Evolutionary conservation across 2,113 vertebrate species (phyloP), one percentile per base, ranked within the genome.

Genomic region (Aspiorhynchus laticeps): DNA sequence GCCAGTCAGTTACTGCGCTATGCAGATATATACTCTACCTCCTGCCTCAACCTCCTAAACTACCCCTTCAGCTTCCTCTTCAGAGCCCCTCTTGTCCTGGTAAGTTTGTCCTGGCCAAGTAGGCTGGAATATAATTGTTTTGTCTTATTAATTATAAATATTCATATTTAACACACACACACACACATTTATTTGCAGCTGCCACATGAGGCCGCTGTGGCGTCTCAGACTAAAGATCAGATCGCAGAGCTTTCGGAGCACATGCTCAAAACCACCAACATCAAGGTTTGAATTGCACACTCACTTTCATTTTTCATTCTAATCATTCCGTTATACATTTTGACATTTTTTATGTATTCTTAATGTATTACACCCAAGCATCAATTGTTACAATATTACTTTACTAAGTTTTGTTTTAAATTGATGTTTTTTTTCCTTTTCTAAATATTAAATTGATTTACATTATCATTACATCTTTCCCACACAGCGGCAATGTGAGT

Each of bases 1-100:
- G 95, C 95, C 91, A 96, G 94, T 77, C 96, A 96, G 93, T 92
- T 96, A 88, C 93, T 94, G 74, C 87, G 93, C 61, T 95, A 94
- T 0, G 93, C 95, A 0, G 94, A 96, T 87, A 93, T 96, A 5
- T 96, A 95, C 46, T 90, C 95, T 0, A 90, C 94, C 26, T 91
- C 92, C 91, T 95, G 94, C 87, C 53, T 95, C 71, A 95, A 91
- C 91, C 93, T 96, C 87, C 92, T 96, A 19, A 87, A 93, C 87
- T 96, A 95, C 85, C 94, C 91, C 0, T 92, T 95, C 85, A 95
- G 94, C 90, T 96, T 90, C 48, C 94, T 96, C 38, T 96, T 96
- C 91, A 88, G 85, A 77, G 95, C 93, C 0, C 91, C 93, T 0
- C 95, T 93, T 0, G 91, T 96, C 38, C 93, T 97, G 95, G 96